Evolutionary conservation across 2,113 vertebrate species (phyloP).

Genomic region (Eurypyga helias): DNA sequence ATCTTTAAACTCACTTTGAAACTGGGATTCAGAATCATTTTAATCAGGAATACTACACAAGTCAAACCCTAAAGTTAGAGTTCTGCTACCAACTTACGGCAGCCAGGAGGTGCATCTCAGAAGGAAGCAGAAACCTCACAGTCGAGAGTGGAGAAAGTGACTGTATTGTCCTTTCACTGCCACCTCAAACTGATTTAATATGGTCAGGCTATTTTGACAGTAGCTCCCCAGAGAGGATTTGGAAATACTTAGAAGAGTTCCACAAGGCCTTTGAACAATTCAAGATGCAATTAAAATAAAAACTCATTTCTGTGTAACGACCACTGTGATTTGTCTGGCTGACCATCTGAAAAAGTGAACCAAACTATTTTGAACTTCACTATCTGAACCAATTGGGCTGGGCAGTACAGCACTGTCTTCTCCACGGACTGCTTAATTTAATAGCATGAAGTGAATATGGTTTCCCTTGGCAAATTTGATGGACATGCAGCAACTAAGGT

Average conservation of each 20-base stretch:
- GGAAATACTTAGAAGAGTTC: neutral
- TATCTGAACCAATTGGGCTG: neutral
- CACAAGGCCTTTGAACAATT: neutral
- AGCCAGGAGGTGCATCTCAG: neutral
- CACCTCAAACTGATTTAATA: neutral
- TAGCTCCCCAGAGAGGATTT: neutral
- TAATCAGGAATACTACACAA: neutral
- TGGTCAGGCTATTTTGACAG: neutral
- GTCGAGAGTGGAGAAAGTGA: neutral
- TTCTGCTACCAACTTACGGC: neutral
- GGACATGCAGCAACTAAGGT: neutral
- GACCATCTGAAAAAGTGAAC: neutral
- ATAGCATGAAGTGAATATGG: neutral
- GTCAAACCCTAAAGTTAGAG: neutral
- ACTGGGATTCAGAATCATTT: neutral
- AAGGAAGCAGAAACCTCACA: neutral
- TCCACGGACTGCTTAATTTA: neutral
- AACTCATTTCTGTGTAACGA: neutral
- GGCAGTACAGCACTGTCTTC: neutral
- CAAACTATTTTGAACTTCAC: neutral
- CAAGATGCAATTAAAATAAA: neutral
- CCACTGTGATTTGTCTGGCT: neutral
- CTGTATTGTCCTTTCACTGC: neutral
- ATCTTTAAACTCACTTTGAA: neutral
- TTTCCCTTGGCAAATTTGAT: neutral